These are phyloP conservation scores for Euzetes globulus DNA, from an alignment of 2,888 invertebrate species.

Conservation along the genomic window DNA sequence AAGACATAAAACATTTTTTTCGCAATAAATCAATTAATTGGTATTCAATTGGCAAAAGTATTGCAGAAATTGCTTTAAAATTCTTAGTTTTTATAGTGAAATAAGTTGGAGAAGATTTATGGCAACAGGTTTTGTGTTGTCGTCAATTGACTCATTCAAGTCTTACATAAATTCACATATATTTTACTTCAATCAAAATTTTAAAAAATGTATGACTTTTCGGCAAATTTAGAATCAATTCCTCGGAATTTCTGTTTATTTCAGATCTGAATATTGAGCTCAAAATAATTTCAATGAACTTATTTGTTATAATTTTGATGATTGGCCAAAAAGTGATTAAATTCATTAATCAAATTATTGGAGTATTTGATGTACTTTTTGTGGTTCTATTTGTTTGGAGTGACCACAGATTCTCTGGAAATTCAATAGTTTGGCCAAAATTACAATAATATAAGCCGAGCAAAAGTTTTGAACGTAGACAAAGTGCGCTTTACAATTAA, in stretches of 20 bases:
- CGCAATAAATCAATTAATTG: not conserved
- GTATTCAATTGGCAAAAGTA: not conserved
- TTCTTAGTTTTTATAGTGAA: not conserved
- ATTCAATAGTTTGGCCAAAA: too few relatives aligned
- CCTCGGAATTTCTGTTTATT: not conserved
- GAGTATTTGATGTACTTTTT: too few relatives aligned
- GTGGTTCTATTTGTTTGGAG: too few relatives aligned
- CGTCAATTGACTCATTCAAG: not conserved
- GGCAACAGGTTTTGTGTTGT: not conserved
- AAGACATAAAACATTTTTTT: not conserved
- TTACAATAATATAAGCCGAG: too few relatives aligned
- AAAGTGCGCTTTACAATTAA: too few relatives aligned
- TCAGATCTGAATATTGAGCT: too few relatives aligned
- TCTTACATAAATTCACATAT: not conserved
- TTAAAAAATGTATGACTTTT: not conserved
- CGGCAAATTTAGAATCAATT: not conserved
- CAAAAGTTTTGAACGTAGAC: too few relatives aligned
- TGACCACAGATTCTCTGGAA: too few relatives aligned
- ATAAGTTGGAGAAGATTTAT: not conserved
- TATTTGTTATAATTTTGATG: too few relatives aligned
- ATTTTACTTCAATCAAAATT: not conserved
- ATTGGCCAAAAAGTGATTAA: too few relatives aligned
- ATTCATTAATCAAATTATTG: too few relatives aligned
- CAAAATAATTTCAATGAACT: too few relatives aligned
- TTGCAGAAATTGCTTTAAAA: not conserved